These are phyloP conservation scores for Eumerus sabulonum DNA, from an alignment of 2,888 invertebrate genomes.

Conservation along the genomic window DNA sequence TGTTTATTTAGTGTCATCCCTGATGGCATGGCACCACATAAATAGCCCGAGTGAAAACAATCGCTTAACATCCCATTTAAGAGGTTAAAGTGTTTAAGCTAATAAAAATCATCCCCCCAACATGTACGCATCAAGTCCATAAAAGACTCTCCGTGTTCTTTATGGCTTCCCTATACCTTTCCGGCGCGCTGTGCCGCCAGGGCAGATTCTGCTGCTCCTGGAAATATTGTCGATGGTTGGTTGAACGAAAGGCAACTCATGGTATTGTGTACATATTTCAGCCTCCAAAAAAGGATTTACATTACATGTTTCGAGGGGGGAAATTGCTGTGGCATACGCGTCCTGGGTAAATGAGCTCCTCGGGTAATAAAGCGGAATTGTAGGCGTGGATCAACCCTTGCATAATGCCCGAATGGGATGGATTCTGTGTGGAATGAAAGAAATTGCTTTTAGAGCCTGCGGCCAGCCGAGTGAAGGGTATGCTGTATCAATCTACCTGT, in stretches of 20 bases:
- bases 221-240: slow-evolving; percentile 53
- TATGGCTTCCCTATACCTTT: slow-evolving; percentile 30
- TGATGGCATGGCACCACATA: slow-evolving; percentile 66
- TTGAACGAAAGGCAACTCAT: slow-evolving; percentile 59
- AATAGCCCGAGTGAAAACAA: slow-evolving; percentile 68
- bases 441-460: slow-evolving; percentile 58
- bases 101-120: slow-evolving; percentile 72
- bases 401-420: slow-evolving; percentile 32
- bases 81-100: slow-evolving; percentile 73
- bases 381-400: slow-evolving; percentile 64
- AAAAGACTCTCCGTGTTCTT: slow-evolving; percentile 49
- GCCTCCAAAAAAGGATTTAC: slow-evolving; percentile 65
- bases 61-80: slow-evolving; percentile 71
- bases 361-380: slow-evolving; percentile 59
- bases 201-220: slow-evolving; percentile 47
- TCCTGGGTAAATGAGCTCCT: slow-evolving; percentile 60
- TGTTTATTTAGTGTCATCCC: slow-evolving; percentile 69
- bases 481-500: slow-evolving; percentile 54
- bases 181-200: not conserved
- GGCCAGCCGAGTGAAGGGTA: slow-evolving; percentile 32
- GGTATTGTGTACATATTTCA: slow-evolving; percentile 67
- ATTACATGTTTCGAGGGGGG: slow-evolving; percentile 31
- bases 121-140: slow-evolving; percentile 42
- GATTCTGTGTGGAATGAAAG: slow-evolving; percentile 49
- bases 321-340: slow-evolving; percentile 42